phyloP scores from a whole-genome alignment of 2,797 vertebrate species.

The Cebuella pygmaea region DNA sequence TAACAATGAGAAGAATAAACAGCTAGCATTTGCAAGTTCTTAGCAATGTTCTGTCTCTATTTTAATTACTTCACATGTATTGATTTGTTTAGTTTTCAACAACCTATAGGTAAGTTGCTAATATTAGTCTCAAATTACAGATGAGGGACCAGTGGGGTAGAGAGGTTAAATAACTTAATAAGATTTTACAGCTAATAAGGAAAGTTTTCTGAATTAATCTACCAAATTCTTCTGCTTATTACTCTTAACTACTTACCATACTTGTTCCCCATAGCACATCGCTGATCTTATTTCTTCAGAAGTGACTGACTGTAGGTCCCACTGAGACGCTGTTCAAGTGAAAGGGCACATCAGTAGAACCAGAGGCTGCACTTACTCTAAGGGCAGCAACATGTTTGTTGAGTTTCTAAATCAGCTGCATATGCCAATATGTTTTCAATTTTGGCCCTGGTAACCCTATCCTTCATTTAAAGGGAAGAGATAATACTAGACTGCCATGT shows the following conservation, averaged over 20 bases:
- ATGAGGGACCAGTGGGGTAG: background rate
- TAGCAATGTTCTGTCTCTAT: background rate
- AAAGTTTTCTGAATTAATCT: background rate
- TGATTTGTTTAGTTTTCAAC: background rate
- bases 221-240: background rate
- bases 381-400: background rate
- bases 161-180: background rate
- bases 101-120: background rate
- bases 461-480: background rate
- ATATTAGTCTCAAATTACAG: conserved; percentile 8
- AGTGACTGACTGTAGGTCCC: background rate
- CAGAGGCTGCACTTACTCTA: background rate
- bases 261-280: background rate
- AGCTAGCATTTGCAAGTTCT: background rate
- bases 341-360: background rate
- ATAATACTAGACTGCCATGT: conserved; percentile 1
- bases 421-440: background rate
- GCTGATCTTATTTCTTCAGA: background rate
- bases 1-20: background rate
- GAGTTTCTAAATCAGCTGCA: background rate
- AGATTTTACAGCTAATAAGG: background rate
- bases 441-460: conserved; percentile 19
- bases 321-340: background rate
- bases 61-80: background rate
- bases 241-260: background rate